A percentile compares a stretch with the other conserved stretches of the same genome.
These are phyloP conservation scores for Bombus polaris DNA, from an alignment of 1,140 invertebrate genomes.

Conservation along the genomic window DNA sequence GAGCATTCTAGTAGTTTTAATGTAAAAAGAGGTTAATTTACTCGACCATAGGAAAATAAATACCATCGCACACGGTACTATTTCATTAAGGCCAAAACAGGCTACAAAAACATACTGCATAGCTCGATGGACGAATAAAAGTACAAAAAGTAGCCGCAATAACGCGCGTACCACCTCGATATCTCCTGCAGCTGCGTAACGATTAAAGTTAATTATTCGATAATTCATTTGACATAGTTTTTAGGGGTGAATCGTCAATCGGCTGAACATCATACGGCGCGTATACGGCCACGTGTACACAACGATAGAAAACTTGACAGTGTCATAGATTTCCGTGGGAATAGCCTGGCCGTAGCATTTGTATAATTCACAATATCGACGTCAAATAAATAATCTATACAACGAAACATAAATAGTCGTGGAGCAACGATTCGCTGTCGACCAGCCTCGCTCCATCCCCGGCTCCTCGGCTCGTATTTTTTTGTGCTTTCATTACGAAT, in stretches of 20 bases:
- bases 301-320: neutral
- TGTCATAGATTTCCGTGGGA: neutral
- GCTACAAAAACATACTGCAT: no score
- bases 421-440: neutral
- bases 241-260: neutral
- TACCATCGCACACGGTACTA: no score
- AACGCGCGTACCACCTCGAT: neutral
- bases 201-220: slow-evolving; percentile 18
- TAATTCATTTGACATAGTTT: neutral
- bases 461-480: slow-evolving; percentile 44
- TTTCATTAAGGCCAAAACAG: no score
- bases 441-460: neutral
- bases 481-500: slow-evolving; percentile 64
- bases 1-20: no score
- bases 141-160: neutral
- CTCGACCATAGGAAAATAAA: no score
- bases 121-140: neutral
- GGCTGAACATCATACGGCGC: neutral
- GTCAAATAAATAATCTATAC: slow-evolving; percentile 20
- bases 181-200: neutral
- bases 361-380: slow-evolving; percentile 33
- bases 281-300: neutral
- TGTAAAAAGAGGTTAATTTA: no score
- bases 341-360: neutral
- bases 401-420: slow-evolving; percentile 28